Evolutionary conservation across 2,113 vertebrate genomes (phyloP), one percentile per base, ranked within the genome.

Genomic region (Onychostruthus taczanowskii): DNA sequence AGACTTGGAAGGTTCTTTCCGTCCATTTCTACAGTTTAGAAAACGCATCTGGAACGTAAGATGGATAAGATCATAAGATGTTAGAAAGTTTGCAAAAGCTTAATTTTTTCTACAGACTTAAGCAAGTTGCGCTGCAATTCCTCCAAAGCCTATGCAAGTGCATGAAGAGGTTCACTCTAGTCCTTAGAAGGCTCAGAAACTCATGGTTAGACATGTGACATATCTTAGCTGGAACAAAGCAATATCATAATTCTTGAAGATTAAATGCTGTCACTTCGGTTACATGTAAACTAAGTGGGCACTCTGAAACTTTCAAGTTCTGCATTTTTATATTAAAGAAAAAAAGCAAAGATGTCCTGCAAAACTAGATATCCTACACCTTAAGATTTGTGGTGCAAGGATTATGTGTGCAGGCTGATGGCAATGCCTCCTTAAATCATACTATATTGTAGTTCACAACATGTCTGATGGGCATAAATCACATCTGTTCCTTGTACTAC

Each of bases 1-100:
- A 53, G 99, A 99, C 90, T 95, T 98, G 44, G 99, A 99, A 44
- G 99, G 99, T 56, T 99, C 99, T 91, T 99, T 99, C 31, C 98
- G 97, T 15, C 99, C 99, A 19, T 97, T 97, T 81, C 74, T 97
- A 37, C 99, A 99, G 97, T 99, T 99, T 69, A 99, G 97, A 95
- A 99, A 99, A 56, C 99, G 98, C 99, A 99, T 99, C 99, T 99
- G 94, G 44, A 94, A 94, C 14, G 77, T 17, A 12, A 31, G 22
- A 64, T 30, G 72, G 33, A 7, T 49, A 67, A 58, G 26, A 77
- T 4, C 1, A 7, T 56, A 63, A 66, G 22, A 74, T 4, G 1
- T 85, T 55, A 86, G 49, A 59, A 89, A 72, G 20, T 41, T 73
- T 85, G 8, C 18, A 78, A 64, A 87, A 94, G 35, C 55, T 22